Percentiles rank a stretch among this genome's conserved stretches.
These are phyloP conservation scores for Schlechtendalia chinensis DNA, from an alignment of 1,140 invertebrate genomes.

Conservation along the genomic window DNA sequence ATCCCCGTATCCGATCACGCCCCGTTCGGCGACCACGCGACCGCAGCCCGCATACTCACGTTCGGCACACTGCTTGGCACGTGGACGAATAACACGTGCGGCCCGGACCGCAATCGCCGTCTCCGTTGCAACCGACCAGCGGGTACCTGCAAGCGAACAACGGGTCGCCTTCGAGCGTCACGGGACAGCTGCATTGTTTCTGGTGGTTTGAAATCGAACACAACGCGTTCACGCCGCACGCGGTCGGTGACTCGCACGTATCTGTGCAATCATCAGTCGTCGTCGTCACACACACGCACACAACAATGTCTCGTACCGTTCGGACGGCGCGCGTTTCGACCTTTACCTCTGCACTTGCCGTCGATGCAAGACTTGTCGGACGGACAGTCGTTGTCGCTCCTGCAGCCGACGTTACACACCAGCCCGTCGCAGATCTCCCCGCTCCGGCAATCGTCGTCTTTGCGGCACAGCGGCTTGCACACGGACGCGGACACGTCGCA, in stretches of 20 bases:
- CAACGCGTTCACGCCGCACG: conserved; percentile 79
- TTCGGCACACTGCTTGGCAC: conserved; percentile 73
- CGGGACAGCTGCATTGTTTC: conserved; percentile 72
- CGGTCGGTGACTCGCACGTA: conserved; percentile 70
- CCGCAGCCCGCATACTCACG: conserved; percentile 56
- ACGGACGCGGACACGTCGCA: conserved; percentile 57
- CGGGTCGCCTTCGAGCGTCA: conserved; percentile 72
- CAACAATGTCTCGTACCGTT: too few species aligned
- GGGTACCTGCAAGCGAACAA: conserved; percentile 71
- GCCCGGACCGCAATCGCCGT: conserved; percentile 67
- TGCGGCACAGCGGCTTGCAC: conserved; percentile 71
- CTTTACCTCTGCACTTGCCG: conserved; percentile 67
- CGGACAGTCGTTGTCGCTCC: conserved; percentile 75
- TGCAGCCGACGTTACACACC: conserved; percentile 75
- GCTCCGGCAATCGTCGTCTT: conserved; percentile 75
- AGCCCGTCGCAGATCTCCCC: conserved; percentile 81
- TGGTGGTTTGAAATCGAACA: conserved; percentile 70
- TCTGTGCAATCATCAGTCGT: conserved; percentile 57
- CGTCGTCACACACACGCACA: too few species aligned
- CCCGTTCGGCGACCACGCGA: too few species aligned
- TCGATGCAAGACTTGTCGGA: conserved; percentile 68
- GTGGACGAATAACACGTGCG: conserved; percentile 71
- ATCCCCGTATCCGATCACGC: too few species aligned
- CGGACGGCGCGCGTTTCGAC: neutral
- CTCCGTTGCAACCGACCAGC: conserved; percentile 63